phyloP scores from a whole-genome alignment of 2,797 vertebrate genomes.

The Centropyge bicolor region DNA sequence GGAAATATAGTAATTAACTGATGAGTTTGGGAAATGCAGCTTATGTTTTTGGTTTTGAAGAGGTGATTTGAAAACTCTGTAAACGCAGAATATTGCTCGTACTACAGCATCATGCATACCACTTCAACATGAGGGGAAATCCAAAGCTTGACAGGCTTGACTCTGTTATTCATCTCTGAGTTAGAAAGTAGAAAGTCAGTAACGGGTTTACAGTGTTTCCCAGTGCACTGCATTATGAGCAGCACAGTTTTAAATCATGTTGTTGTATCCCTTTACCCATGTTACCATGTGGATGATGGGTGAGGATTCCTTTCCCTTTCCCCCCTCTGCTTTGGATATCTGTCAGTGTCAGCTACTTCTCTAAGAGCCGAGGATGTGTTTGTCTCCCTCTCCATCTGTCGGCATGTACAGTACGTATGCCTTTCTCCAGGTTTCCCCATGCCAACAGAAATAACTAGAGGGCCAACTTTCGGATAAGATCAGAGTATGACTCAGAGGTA shows the following conservation, averaged over 20 bases:
- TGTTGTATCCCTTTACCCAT: background rate
- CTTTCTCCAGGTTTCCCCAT: slow-evolving; percentile 41
- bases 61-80: background rate
- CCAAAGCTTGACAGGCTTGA: background rate
- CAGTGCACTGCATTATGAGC: background rate
- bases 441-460: slow-evolving; percentile 68
- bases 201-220: background rate
- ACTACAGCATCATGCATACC: background rate
- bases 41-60: background rate
- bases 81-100: background rate
- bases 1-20: background rate
- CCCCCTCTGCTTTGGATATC: slow-evolving; percentile 7
- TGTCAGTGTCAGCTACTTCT: slow-evolving; percentile 22
- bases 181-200: background rate
- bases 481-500: slow-evolving; percentile 73
- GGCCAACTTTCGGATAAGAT: slow-evolving; percentile 75
- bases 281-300: slow-evolving; percentile 12
- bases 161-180: background rate
- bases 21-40: background rate
- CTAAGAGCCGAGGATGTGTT: slow-evolving; percentile 18
- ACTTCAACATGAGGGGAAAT: background rate
- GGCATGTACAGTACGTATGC: slow-evolving; percentile 25
- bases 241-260: slow-evolving; percentile 11
- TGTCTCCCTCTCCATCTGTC: slow-evolving; percentile 25
- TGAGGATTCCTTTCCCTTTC: slow-evolving; percentile 23